Conservation (phyloP, 2,888 invertebrate genomes). For the Agapostemon virescens region DNA sequence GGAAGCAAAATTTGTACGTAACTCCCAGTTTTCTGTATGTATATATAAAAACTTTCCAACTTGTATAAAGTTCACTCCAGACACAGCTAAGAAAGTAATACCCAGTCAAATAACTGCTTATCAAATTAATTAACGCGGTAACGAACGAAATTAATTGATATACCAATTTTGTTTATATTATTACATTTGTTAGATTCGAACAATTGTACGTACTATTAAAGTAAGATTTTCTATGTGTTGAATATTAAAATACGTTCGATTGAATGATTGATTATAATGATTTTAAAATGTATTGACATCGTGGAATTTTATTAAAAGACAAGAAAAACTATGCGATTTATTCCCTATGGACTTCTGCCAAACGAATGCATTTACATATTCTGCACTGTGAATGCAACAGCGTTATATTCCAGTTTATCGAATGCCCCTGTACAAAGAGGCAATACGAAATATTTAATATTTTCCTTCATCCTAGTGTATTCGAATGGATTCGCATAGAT, state of each 20-base stretch:
- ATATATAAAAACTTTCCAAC: neutral
- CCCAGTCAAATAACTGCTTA: neutral
- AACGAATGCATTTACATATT: slow-evolving; percentile 16
- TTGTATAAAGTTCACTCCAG: neutral
- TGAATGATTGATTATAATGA: slow-evolving; percentile 4
- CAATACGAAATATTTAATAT: slow-evolving; percentile 33
- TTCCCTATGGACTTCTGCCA: slow-evolving; percentile 43
- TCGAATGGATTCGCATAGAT: slow-evolving; percentile 7
- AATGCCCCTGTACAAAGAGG: slow-evolving; percentile 48
- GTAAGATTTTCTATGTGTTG: neutral
- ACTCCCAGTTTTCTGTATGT: neutral
- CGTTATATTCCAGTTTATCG: slow-evolving; percentile 39
- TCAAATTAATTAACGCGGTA: neutral
- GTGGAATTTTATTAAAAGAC: slow-evolving; percentile 25
- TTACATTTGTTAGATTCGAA: neutral
- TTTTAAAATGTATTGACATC: slow-evolving; percentile 6
- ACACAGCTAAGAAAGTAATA: neutral
- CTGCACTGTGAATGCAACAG: slow-evolving; percentile 8
- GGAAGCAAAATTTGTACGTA: neutral
- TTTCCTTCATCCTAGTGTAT: slow-evolving; percentile 16
- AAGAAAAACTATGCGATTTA: slow-evolving; percentile 36
- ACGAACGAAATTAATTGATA: neutral
- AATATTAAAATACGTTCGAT: slow-evolving; percentile 2
- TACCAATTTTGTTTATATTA: neutral
- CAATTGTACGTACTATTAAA: neutral